A percentile compares a stretch with the other conserved stretches of the same genome.
These are phyloP conservation scores for Scaeva pyrastri DNA, from an alignment of 2,888 invertebrate species.

Conservation along the genomic window DNA sequence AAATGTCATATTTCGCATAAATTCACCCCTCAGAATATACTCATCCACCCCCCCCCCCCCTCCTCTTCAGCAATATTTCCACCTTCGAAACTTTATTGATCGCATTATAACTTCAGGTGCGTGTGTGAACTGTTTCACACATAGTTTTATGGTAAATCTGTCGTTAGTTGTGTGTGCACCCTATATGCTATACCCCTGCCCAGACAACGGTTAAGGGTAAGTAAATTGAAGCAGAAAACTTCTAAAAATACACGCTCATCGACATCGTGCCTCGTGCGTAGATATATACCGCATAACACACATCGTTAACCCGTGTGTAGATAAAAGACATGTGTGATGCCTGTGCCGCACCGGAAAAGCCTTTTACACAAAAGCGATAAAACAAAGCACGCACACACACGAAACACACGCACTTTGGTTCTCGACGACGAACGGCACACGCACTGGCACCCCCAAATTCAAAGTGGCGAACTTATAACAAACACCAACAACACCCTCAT, in stretches of 20 bases:
- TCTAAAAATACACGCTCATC: conserved; percentile 7
- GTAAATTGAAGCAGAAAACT: conserved; percentile 27
- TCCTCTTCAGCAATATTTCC: not conserved
- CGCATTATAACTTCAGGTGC: conserved; percentile 1
- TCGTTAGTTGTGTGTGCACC: not conserved
- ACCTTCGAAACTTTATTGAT: not conserved
- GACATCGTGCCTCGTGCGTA: not conserved
- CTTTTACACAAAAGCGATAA: conserved; percentile 32
- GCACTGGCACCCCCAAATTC: not conserved
- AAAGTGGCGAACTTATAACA: not conserved
- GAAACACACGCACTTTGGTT: not conserved
- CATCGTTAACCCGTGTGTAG: conserved; percentile 16
- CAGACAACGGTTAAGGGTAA: not conserved
- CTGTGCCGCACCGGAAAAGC: not conserved
- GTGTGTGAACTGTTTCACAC: conserved; percentile 44
- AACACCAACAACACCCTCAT: not conserved
- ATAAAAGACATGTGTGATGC: conserved; percentile 4
- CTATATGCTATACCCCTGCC: not conserved
- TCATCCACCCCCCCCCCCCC: not conserved
- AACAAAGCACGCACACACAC: conserved; percentile 10
- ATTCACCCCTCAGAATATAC: not conserved
- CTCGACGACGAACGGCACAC: not conserved
- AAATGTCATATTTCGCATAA: not conserved
- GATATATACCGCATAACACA: not conserved
- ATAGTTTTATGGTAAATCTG: conserved; percentile 48